Evolutionary conservation across 2,888 invertebrate genomes (phyloP).

Genomic region (Nephrotoma guestfalica): DNA sequence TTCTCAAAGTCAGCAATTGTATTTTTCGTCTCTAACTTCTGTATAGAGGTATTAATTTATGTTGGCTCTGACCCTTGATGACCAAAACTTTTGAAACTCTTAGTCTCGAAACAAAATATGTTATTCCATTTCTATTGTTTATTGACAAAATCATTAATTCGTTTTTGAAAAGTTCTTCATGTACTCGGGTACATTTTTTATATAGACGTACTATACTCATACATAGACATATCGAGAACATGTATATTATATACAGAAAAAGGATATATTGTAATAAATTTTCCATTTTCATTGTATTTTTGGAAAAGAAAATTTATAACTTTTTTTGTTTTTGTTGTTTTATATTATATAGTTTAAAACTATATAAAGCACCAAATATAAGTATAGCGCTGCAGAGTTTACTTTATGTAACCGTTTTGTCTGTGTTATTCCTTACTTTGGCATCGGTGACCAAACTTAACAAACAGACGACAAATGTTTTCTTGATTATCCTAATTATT

Average conservation of each 20-base stretch:
- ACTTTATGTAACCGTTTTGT: not conserved
- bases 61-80: not conserved
- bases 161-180: not conserved
- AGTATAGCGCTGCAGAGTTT: not conserved
- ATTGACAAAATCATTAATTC: not conserved
- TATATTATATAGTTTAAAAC: not conserved
- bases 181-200: not conserved
- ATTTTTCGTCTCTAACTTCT: not conserved
- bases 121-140: not conserved
- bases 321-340: not conserved
- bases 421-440: not conserved
- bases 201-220: not conserved
- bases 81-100: not conserved
- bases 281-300: not conserved
- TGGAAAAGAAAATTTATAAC: not conserved
- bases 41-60: not conserved
- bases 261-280: not conserved
- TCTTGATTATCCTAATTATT: not conserved
- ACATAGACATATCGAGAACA: not conserved
- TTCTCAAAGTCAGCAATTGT: not conserved
- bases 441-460: not conserved
- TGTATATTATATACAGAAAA: not conserved
- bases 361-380: not conserved
- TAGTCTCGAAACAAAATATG: not conserved
- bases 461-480: not conserved